Conservation (phyloP, 2,888 invertebrate species). For the Slavum lentiscoides region DNA sequence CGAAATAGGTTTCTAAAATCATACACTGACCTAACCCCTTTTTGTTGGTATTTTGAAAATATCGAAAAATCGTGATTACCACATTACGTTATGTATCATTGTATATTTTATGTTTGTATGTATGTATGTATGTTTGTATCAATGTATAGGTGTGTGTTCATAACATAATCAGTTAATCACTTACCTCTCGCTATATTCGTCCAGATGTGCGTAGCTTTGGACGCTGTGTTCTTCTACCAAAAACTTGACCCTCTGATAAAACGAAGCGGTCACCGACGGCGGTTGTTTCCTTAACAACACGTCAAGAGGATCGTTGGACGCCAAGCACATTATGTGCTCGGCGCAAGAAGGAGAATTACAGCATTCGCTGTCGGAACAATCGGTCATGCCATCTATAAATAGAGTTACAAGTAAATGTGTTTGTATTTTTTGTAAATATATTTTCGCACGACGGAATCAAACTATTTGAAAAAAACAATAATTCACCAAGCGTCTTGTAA, state of each 20-base stretch:
- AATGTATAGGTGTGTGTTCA: no score
- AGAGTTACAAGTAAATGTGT: not conserved
- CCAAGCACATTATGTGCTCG: conserved; percentile 91
- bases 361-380: conserved; percentile 99
- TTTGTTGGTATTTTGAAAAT: no score
- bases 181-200: conserved; percentile 98
- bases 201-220: conserved; percentile 96
- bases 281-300: conserved; percentile 94
- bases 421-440: not conserved
- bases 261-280: conserved; percentile 93
- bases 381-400: conserved; percentile 88
- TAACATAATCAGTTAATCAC: not conserved
- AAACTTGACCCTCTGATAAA: conserved; percentile 96
- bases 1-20: no score
- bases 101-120: not conserved
- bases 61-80: not conserved
- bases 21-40: no score
- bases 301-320: conserved; percentile 94
- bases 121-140: not conserved
- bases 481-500: no score
- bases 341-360: conserved; percentile 85
- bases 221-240: conserved; percentile 98
- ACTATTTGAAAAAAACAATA: no score
- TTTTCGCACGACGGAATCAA: not conserved
- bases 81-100: not conserved